Evolutionary conservation across 2,113 vertebrate species (phyloP).

Genomic region (Corynorhinus townsendii): DNA sequence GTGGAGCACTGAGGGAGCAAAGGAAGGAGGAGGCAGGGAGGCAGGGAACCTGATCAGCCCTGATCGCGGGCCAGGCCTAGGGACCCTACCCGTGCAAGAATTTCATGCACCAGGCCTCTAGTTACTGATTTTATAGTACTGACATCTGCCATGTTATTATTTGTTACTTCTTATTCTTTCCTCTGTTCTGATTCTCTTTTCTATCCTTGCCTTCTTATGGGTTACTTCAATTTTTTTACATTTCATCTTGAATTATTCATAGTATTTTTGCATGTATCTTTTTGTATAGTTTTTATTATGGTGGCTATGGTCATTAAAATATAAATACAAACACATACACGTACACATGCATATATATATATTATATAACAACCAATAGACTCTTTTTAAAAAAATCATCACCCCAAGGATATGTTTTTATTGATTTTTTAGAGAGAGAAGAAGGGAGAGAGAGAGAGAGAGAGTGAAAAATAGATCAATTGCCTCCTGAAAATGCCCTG

Average conservation of each 20-base stretch:
- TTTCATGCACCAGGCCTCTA: too few species aligned
- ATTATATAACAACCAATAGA: not conserved
- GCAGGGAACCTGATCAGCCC: too few species aligned
- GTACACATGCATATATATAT: fast-evolving
- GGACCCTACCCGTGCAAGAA: too few species aligned
- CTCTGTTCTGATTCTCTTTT: not conserved
- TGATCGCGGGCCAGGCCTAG: too few species aligned
- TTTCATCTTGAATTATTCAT: not conserved
- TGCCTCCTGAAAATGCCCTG: too few species aligned
- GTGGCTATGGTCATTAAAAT: not conserved
- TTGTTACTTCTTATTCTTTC: not conserved
- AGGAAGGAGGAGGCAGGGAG: too few species aligned
- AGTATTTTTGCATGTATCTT: not conserved
- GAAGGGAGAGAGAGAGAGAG: too few species aligned
- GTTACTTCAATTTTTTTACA: not conserved
- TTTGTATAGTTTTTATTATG: not conserved
- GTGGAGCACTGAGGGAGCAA: too few species aligned
- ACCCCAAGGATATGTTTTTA: not conserved
- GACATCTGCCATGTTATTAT: not conserved
- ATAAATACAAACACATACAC: not conserved
- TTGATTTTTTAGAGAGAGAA: too few species aligned
- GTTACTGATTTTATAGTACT: not conserved
- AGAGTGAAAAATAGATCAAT: too few species aligned
- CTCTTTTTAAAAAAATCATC: not conserved
- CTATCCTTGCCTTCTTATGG: not conserved